Conservation (phyloP, 2,113 vertebrate species). For the Herpetotheres cachinnans region DNA sequence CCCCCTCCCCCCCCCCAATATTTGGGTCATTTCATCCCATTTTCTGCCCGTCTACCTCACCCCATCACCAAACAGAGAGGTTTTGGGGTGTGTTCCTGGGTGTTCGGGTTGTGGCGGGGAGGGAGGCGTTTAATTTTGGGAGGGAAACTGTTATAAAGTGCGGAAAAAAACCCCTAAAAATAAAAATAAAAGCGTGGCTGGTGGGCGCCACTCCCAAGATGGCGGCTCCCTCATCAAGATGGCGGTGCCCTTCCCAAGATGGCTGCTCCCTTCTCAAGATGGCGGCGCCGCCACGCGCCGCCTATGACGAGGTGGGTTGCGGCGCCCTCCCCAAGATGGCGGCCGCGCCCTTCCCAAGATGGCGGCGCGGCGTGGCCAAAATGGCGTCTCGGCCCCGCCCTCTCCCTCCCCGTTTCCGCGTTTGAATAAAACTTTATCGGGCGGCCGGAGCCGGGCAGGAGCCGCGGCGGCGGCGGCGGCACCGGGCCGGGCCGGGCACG, state of each 20-base stretch:
- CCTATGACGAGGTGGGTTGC: not conserved
- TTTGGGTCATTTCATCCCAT: not conserved
- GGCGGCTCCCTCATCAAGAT: not conserved
- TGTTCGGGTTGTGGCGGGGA: not conserved
- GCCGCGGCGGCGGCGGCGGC: not conserved
- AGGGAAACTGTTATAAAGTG: not conserved
- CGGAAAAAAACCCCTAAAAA: not conserved
- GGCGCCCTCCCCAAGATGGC: not conserved
- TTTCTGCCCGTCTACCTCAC: not conserved
- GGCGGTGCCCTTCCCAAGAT: not conserved
- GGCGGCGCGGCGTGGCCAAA: not conserved
- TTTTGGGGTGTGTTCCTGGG: not conserved
- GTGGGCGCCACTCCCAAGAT: not conserved
- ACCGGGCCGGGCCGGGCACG: not conserved
- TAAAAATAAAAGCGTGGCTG: not conserved
- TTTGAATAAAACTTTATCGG: conserved; percentile 12
- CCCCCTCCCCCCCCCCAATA: not conserved
- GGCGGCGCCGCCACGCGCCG: not conserved
- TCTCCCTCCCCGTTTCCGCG: not conserved
- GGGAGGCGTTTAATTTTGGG: not conserved
- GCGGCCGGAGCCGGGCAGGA: not conserved
- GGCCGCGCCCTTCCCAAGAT: not conserved
- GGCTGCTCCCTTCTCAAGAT: not conserved
- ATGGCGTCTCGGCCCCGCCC: not conserved
- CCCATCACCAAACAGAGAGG: not conserved